Conservation (phyloP, 2,113 vertebrate genomes). For the Neotoma lepida region DNA sequence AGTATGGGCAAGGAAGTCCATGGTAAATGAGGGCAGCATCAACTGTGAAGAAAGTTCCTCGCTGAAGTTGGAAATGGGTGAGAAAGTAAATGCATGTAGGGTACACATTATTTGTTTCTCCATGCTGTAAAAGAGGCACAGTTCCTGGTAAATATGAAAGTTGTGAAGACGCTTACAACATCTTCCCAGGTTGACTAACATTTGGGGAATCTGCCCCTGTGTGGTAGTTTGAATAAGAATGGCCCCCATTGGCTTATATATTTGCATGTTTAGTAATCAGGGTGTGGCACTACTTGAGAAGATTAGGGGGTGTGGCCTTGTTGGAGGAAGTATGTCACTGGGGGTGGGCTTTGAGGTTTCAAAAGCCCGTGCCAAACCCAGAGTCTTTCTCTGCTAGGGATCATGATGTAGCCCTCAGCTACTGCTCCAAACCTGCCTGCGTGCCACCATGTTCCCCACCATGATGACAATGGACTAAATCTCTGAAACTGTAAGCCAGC, state of each 20-base stretch:
- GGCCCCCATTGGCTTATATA: not conserved
- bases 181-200: not conserved
- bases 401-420: not conserved
- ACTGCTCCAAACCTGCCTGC: not conserved
- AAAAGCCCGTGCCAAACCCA: not conserved
- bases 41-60: constrained; percentile 18
- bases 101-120: not conserved
- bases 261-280: not conserved
- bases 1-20: not conserved
- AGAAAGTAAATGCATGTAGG: not conserved
- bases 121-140: not conserved
- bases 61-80: not conserved
- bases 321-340: not conserved
- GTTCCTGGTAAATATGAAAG: not conserved
- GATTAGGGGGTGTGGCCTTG: not conserved
- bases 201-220: not conserved
- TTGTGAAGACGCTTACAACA: not conserved
- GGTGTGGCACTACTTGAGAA: not conserved
- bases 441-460: not conserved
- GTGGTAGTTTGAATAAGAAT: not conserved
- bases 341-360: not conserved
- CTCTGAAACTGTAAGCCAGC: not conserved
- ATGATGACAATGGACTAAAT: not conserved
- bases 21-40: not conserved
- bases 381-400: not conserved